These are phyloP conservation scores for Mus spretus DNA, from an alignment of 2,797 vertebrate genomes.

Conservation along the genomic window DNA sequence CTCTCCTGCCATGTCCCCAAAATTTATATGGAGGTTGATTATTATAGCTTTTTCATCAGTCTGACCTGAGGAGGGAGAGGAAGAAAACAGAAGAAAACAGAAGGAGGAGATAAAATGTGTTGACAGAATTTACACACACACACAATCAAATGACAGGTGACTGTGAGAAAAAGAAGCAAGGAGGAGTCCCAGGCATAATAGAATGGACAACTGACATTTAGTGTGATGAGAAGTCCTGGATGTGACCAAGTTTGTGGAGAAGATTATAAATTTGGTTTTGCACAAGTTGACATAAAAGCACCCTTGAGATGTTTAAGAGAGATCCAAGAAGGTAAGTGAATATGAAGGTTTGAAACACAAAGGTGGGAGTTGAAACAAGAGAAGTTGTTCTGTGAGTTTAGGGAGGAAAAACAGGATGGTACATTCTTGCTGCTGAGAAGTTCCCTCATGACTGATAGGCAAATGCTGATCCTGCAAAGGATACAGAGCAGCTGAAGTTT, in stretches of 20 bases:
- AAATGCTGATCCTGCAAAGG: not conserved
- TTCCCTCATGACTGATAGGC: not conserved
- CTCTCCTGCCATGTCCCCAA: not conserved
- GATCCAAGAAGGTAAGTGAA: not conserved
- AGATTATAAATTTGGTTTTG: not conserved
- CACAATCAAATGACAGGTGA: not conserved
- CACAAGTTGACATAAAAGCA: not conserved
- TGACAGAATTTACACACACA: not conserved
- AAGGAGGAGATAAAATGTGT: not conserved
- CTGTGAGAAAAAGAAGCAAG: not conserved
- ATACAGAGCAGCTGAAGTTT: not conserved
- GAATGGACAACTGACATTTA: not conserved
- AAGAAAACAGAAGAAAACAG: too few species aligned
- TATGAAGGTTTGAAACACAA: not conserved
- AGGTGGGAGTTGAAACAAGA: not conserved
- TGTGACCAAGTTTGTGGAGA: not conserved
- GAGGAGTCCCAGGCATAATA: not conserved
- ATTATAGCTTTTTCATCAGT: not conserved
- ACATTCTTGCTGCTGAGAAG: not conserved
- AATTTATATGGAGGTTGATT: not conserved
- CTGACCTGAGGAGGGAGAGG: not conserved
- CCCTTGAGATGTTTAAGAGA: not conserved
- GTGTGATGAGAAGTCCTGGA: not conserved
- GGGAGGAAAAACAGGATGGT: not conserved
- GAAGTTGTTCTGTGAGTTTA: not conserved